Base-by-base conservation (phyloP, 2,797 vertebrate species). In the Dendrocincla fuliginosa region DNA sequence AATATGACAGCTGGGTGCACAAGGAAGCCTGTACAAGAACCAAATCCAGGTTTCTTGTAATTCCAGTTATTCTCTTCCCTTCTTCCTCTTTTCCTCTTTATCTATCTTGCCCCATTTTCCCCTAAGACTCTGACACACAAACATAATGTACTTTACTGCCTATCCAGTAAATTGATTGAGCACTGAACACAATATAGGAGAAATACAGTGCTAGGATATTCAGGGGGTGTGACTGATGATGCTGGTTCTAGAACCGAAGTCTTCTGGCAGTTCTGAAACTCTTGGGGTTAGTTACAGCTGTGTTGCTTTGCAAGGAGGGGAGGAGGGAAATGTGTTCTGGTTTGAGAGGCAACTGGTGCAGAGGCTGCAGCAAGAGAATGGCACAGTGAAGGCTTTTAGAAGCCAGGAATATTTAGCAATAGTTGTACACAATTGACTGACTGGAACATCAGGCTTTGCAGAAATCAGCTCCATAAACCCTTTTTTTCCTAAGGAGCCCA, bases 381-480 rank as follows among this genome's bases (percentile, higher is more conserved):
- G 46, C 53, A 85, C 30, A 50, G 44, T 9, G 39, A 67, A 81
- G 61, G 10, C n/a, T 93, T 67, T 49, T 46, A 61, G 52, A 32
- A 70, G 17, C 30, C 35, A 60, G 37, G 33, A 71, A n/a, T 50
- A 30, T 27, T 15, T 57, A 49, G 55, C 59, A 73, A 56, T 18
- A 46, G 52, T 49, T 90, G 28, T 47, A 71, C 74, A 11, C n/a
- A 59, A 32, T 0, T 76, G 83, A 49, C 35, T 68, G 56, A 75
- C 75, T 75, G 50, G 69, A 89, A 69, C 39, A 74, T 85, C 79
- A 88, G 84, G 50, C 76, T 94, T 75, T 90, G 76, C 82, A 93
- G 55, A 92, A 92, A 64, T 90, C 8, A 5, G 32, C 16, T 81
- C 44, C 33, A 6, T 69, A 89, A 69, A 52, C 17, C 7, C 1